Conservation (phyloP, 2,113 vertebrate species). For the Sinocyclocheilus grahami region DNA sequence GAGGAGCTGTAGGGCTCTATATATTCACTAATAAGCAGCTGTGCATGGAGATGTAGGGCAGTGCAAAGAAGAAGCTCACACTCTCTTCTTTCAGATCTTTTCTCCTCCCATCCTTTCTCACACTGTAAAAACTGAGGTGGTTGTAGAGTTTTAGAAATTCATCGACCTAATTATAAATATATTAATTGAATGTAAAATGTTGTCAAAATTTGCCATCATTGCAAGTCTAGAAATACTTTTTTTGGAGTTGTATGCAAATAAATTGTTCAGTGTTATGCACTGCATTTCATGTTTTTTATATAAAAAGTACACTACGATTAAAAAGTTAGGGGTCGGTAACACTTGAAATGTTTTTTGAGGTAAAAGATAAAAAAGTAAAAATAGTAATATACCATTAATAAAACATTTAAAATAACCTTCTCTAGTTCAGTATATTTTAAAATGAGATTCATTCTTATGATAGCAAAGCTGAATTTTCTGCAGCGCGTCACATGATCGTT, state of each 20-base stretch:
- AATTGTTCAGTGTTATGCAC: too few relatives aligned
- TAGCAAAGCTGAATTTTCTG: neutral
- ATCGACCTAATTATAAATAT: neutral
- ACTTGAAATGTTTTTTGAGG: neutral
- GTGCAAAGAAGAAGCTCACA: slow-evolving; percentile 2
- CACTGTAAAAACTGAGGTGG: neutral
- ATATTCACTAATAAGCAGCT: slow-evolving; percentile 40
- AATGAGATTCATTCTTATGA: neutral
- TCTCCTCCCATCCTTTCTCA: neutral
- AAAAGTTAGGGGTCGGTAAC: too few relatives aligned
- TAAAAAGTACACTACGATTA: neutral
- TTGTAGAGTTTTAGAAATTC: neutral
- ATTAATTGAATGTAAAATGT: neutral
- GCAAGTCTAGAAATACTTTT: neutral
- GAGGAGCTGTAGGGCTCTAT: slow-evolving; percentile 33
- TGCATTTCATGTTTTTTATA: neutral
- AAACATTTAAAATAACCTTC: neutral
- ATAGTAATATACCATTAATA: neutral
- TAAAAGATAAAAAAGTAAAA: neutral
- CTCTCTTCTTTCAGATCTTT: neutral
- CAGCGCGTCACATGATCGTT: neutral
- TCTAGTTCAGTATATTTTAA: neutral
- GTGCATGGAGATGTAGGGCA: slow-evolving; percentile 40
- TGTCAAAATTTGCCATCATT: neutral
- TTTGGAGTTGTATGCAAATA: neutral